Base-by-base conservation (phyloP, 1,140 invertebrate genomes). In the Argopecten irradians region DNA sequence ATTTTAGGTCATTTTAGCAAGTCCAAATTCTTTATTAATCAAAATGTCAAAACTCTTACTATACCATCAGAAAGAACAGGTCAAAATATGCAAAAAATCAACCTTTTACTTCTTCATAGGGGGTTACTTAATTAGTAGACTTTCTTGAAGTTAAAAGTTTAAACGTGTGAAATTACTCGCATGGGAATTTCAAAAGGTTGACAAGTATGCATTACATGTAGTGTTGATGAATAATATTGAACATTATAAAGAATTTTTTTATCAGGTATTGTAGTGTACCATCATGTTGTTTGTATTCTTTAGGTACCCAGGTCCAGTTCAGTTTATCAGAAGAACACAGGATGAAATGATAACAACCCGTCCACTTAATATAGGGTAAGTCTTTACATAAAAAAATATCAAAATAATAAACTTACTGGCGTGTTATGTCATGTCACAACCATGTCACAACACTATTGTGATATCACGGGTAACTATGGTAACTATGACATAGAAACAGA, bases 271-370 rank as follows among this genome's bases (percentile, higher is more conserved):
- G 16, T 83, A 32, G 9, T 83, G 8, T 83, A 14, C 33, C 43
- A 41, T 88, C 33, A 88, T 84, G 32, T 85, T 89, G 55, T 71
- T 28, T 71, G 55, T 71, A 71, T 71, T 71, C 55, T 5, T 22
- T 86, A 95, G 94, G 43, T 96, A 98, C 95, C 95, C 96, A 71
- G 98, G 99, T 1, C 98, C 98, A 16, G 95, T 99, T 28, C 96
- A 97, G 86, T 93, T 99, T 13, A 97, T 99, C 83, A 96, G 99
- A 89, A 96, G 99, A 92, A 97, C 97, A 14, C 97, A 97, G 87
- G 99, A 99, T 96, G 99, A 99, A 96, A 97, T 99, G 86, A 98
- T 99, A 91, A 97, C 97, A 91, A 96, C 97, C 55, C 55, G 55
- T 71, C n/a, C 55, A 71, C 55, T 71, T 28, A 28, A 71, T 3